phyloP scores from a whole-genome alignment of 2,888 invertebrate genomes.

The Mythimna albipuncta region DNA sequence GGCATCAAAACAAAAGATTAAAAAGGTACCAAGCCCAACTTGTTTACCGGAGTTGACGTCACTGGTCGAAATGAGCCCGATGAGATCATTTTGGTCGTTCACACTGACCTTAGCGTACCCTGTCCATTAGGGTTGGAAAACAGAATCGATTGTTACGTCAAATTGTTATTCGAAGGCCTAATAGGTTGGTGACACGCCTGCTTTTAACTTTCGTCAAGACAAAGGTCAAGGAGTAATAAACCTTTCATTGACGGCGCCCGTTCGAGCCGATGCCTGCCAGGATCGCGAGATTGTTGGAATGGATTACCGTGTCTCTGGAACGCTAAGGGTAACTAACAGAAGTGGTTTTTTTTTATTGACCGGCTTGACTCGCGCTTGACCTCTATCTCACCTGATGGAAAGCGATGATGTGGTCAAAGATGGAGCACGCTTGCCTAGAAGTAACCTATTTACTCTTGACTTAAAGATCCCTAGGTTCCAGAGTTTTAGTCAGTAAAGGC shows the following conservation, averaged over 20 bases:
- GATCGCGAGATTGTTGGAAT: no score
- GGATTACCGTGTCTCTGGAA: no score
- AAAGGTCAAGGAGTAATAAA: constrained; percentile 27
- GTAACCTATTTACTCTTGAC: no score
- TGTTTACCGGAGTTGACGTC: constrained; percentile 78
- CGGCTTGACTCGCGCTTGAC: no score
- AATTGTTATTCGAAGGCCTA: constrained; percentile 17
- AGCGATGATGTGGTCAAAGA: no score
- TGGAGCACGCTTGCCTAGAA: no score
- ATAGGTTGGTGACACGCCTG: constrained; percentile 28
- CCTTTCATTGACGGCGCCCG: background rate
- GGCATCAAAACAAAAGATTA: constrained; percentile 72
- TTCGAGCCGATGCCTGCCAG: no score
- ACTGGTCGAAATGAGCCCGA: constrained; percentile 67
- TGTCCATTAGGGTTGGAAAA: constrained; percentile 66
- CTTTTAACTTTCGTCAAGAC: constrained; percentile 23
- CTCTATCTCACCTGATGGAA: no score
- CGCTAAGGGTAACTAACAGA: no score
- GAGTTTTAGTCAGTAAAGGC: no score
- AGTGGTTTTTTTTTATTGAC: no score
- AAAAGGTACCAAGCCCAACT: constrained; percentile 72
- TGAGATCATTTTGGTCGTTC: constrained; percentile 78
- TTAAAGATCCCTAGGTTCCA: no score
- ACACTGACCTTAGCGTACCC: constrained; percentile 72
- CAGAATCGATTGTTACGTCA: constrained; percentile 42